Base-by-base conservation (phyloP, 2,888 invertebrate genomes). In the Epiblema foenella region DNA sequence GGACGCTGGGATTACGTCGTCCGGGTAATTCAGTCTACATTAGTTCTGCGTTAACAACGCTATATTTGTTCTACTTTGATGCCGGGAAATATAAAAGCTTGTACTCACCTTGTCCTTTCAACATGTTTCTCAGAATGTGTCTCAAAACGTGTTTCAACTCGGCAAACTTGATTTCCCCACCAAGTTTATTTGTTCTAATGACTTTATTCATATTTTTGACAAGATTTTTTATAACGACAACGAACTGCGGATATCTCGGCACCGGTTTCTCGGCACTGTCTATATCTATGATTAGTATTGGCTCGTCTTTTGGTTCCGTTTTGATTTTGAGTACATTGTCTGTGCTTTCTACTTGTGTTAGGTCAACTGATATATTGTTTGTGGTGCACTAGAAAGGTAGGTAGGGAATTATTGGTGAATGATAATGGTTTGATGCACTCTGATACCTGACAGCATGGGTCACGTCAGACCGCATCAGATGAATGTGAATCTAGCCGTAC, bases 41-140 rank as follows among this genome's bases (percentile, higher is more conserved):
- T n/a, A n/a, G n/a, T n/a, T n/a, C n/a, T n/a, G n/a, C n/a, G n/a
- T n/a, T n/a, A n/a, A n/a, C n/a, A n/a, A n/a, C n/a, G n/a, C n/a
- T n/a, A n/a, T n/a, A n/a, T n/a, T n/a, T n/a, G n/a, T n/a, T n/a
- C n/a, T n/a, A n/a, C n/a, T n/a, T n/a, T n/a, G n/a, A n/a, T n/a
- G n/a, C n/a, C n/a, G n/a, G n/a, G n/a, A n/a, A n/a, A n/a, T n/a
- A n/a, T n/a, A 46, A n/a, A 33, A 8, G 33, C 33, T 24, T 24
- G 11, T 20, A 11, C 58, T 51, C 11, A 59, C 67, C 67, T 59
- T 68, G 51, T 3, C 52, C 59, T 12, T 52, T 52, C 24, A 68
- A 7, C n/a, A 59, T 12, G 0, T 52, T 10, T 12, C 10, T 51
- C 59, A 68, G 37, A 24, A 52, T 51, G 5, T 29, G 39, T n/a